A percentile compares a stretch with the other conserved stretches of the same genome.
phyloP scores from a whole-genome alignment of 2,888 invertebrate genomes.

The Odontomyia ornata region DNA sequence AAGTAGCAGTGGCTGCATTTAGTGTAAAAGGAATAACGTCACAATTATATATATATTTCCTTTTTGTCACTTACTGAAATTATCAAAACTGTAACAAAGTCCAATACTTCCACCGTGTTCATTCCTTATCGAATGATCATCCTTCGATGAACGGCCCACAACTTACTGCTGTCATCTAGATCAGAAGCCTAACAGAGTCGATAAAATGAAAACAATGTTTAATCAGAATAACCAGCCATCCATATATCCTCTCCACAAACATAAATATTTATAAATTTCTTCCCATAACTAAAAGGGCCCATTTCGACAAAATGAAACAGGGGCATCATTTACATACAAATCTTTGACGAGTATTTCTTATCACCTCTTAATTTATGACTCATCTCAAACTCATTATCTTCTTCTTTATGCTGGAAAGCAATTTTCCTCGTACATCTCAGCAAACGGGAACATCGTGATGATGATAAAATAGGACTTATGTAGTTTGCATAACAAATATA shows the following conservation, averaged over 20 bases:
- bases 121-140: too few species aligned
- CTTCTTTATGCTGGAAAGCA: neutral
- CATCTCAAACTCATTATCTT: slow-evolving; percentile 9
- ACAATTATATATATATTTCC: too few species aligned
- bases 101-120: too few species aligned
- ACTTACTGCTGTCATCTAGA: too few species aligned
- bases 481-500: slow-evolving; percentile 20
- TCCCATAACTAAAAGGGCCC: neutral
- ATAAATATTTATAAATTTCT: neutral
- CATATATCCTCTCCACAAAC: neutral
- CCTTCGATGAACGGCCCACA: too few species aligned
- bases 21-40: too few species aligned
- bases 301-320: neutral
- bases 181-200: too few species aligned
- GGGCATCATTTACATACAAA: slow-evolving; percentile 3
- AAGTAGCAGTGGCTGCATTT: too few species aligned
- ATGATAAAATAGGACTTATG: slow-evolving; percentile 6
- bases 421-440: neutral
- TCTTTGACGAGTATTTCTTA: slow-evolving; percentile 17
- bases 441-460: neutral
- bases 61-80: too few species aligned
- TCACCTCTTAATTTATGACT: slow-evolving; percentile 10
- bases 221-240: neutral
- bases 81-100: too few species aligned
- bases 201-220: too few species aligned